Evolutionary conservation across 2,888 invertebrate species (phyloP).

Genomic region (Parnassius mnemosyne): DNA sequence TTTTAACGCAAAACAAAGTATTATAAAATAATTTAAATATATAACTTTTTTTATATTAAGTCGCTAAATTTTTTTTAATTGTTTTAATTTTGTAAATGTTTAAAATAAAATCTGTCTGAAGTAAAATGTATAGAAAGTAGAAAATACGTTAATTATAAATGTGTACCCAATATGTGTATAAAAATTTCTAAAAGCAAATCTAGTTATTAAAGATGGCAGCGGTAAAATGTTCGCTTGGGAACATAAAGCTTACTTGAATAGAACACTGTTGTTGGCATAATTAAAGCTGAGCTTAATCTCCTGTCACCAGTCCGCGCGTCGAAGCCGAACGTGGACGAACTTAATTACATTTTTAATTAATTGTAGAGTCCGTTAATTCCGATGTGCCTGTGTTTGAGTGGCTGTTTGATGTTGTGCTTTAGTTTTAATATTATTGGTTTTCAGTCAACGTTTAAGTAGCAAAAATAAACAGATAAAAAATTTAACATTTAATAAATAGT

Average conservation of each 20-base stretch:
- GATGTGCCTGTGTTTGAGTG: slow-evolving; percentile 26
- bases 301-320: slow-evolving; percentile 58
- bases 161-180: no score
- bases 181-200: slow-evolving; percentile 17
- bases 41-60: no score
- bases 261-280: slow-evolving; percentile 49
- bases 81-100: no score
- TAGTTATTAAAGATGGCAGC: slow-evolving; percentile 18
- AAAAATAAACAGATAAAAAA: no score
- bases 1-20: no score
- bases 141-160: no score
- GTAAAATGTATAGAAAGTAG: no score
- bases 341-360: slow-evolving; percentile 71
- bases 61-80: no score
- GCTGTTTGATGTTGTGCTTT: slow-evolving; percentile 21
- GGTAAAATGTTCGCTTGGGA: slow-evolving; percentile 24
- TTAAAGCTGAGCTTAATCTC: slow-evolving; percentile 73
- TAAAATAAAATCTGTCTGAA: no score
- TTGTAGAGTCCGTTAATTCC: slow-evolving; percentile 40
- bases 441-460: not conserved
- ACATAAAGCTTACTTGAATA: slow-evolving; percentile 47
- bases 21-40: no score
- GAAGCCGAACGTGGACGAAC: slow-evolving; percentile 44
- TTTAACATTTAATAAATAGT: no score
- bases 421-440: slow-evolving; percentile 21